Evolutionary conservation across 64 coral and sea anemone species (phyloP).

Genomic region (Catalaphyllia jardinei): DNA sequence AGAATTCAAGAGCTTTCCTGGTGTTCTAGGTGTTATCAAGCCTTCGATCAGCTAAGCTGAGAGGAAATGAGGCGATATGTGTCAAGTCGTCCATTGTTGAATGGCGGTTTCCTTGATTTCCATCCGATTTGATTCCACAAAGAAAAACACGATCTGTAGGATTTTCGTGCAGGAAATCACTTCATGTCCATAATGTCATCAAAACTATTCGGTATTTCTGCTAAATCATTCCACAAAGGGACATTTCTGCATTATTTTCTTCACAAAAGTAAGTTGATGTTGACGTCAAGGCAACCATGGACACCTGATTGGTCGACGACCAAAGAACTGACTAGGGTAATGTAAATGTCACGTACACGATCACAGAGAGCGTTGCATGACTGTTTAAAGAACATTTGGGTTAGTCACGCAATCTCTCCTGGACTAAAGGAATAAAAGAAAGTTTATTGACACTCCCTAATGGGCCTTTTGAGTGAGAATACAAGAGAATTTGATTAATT

Average conservation of each 20-base stretch:
- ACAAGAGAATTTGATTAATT: too few relatives aligned
- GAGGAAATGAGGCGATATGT: not conserved
- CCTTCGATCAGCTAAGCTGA: not conserved
- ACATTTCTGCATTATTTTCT: constrained; percentile 26
- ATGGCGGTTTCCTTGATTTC: not conserved
- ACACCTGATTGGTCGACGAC: not conserved
- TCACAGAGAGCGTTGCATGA: too few relatives aligned
- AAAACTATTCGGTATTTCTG: not conserved
- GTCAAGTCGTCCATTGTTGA: not conserved
- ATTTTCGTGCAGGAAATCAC: not conserved
- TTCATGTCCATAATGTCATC: not conserved
- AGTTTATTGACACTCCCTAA: too few relatives aligned
- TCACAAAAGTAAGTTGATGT: constrained; percentile 25
- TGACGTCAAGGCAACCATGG: constrained; percentile 47
- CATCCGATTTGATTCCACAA: not conserved
- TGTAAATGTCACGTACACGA: too few relatives aligned
- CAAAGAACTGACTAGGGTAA: not conserved
- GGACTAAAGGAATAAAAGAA: too few relatives aligned
- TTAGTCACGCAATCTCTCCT: too few relatives aligned
- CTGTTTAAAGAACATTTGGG: too few relatives aligned
- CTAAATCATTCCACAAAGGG: not conserved
- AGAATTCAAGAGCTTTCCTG: not conserved
- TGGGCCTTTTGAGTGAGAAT: too few relatives aligned
- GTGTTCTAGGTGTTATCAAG: not conserved
- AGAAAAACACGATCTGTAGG: not conserved